A percentile compares a stretch with the other conserved stretches of the same genome.
Evolutionary conservation across 2,113 vertebrate species (phyloP).

Genomic region (Prionailurus bengalensis): DNA sequence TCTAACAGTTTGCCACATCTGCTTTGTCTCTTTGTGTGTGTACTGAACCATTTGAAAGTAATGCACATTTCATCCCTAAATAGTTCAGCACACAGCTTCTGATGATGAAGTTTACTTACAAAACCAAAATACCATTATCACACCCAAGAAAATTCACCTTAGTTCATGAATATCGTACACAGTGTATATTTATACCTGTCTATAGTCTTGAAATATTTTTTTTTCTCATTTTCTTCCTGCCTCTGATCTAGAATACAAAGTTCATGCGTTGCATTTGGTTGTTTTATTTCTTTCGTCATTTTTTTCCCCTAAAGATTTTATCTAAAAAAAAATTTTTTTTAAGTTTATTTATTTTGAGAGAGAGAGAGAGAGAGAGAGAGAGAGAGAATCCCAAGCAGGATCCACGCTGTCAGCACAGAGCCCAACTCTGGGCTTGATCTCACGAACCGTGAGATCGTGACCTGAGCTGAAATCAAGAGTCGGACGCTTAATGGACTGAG

Average conservation of each 20-base stretch:
- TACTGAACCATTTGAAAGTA: not conserved
- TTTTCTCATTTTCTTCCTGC: not conserved
- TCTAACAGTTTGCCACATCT: not conserved
- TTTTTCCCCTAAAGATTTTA: not conserved
- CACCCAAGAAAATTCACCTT: not conserved
- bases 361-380: not conserved
- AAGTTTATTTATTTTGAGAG: not conserved
- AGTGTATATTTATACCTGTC: not conserved
- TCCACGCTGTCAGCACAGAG: not conserved
- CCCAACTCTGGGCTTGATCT: not conserved
- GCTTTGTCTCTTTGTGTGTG: not conserved
- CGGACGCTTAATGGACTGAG: not conserved
- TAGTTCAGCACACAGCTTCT: not conserved
- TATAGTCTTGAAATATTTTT: not conserved
- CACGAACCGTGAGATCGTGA: not conserved
- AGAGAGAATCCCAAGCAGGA: not conserved
- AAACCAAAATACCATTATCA: not conserved
- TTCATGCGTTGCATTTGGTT: not conserved
- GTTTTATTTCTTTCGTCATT: not conserved
- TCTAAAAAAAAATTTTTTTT: not conserved
- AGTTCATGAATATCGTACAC: not conserved
- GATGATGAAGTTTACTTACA: not conserved
- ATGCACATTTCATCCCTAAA: not conserved
- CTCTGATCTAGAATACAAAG: not conserved
- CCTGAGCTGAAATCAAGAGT: not conserved